phyloP scores from a whole-genome alignment of 1,140 invertebrate genomes.

The Cotesia typhae region DNA sequence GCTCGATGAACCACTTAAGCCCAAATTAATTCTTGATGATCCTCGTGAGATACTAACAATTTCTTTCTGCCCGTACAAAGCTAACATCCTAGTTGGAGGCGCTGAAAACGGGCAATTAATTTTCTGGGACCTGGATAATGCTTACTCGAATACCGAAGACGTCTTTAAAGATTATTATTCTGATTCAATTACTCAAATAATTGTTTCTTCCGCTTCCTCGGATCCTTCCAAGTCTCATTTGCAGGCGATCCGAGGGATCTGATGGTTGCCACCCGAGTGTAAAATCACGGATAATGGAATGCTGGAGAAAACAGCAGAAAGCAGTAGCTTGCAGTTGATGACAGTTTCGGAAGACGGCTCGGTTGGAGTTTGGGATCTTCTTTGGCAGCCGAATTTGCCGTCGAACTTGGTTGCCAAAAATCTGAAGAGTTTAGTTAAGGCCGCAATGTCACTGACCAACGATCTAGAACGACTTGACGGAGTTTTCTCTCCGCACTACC shows the following conservation, averaged over 20 bases:
- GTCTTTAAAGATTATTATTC: slow-evolving; percentile 64
- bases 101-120: slow-evolving; percentile 75
- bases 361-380: slow-evolving; percentile 74
- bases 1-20: slow-evolving; percentile 71
- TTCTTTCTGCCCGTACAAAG: slow-evolving; percentile 72
- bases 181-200: slow-evolving; percentile 67
- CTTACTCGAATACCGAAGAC: neutral
- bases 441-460: slow-evolving; percentile 51
- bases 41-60: slow-evolving; percentile 70
- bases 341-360: slow-evolving; percentile 72
- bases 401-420: slow-evolving; percentile 41
- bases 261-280: slow-evolving; percentile 72
- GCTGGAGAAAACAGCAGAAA: slow-evolving; percentile 40
- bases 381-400: slow-evolving; percentile 30
- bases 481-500: slow-evolving; percentile 69
- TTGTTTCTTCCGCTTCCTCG: slow-evolving; percentile 59
- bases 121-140: slow-evolving; percentile 76
- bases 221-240: slow-evolving; percentile 69
- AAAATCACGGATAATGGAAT: slow-evolving; percentile 69
- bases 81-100: slow-evolving; percentile 73
- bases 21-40: slow-evolving; percentile 72
- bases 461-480: slow-evolving; percentile 66
- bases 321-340: slow-evolving; percentile 68
- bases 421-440: slow-evolving; percentile 63
- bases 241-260: slow-evolving; percentile 68